phyloP scores from a whole-genome alignment of 2,888 invertebrate species.

The Callimorpha dominula region DNA sequence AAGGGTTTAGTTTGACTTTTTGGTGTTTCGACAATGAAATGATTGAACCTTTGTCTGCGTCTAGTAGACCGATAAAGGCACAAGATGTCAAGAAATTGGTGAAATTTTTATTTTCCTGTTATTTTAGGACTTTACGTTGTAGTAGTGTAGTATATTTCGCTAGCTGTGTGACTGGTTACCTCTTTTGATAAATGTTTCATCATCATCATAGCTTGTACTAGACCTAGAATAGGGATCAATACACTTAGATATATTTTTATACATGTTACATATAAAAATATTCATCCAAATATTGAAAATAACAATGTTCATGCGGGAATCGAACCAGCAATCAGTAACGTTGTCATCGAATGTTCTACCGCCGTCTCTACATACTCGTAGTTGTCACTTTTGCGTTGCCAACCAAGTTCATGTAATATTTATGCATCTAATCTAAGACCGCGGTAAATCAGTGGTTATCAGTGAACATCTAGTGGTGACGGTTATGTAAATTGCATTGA shows the following conservation, averaged over 20 bases:
- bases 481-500: conserved; percentile 58
- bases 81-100: not conserved
- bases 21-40: too few species aligned
- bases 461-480: conserved; percentile 53
- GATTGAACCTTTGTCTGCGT: too few species aligned
- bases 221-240: too few species aligned
- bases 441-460: conserved; percentile 60
- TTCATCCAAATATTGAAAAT: too few species aligned
- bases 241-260: not conserved
- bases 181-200: not conserved
- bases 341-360: not conserved
- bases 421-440: conserved; percentile 50
- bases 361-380: not conserved
- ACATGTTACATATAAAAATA: too few species aligned
- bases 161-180: not conserved
- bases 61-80: too few species aligned
- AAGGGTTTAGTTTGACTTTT: too few species aligned
- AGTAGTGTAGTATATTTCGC: not conserved
- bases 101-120: not conserved
- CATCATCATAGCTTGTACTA: not conserved
- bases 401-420: conserved; percentile 52
- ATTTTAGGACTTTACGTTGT: not conserved
- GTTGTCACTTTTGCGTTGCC: too few species aligned
- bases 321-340: not conserved
- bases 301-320: not conserved